Evolutionary conservation across 1,140 invertebrate species (phyloP).

Genomic region (Brachionus asplanchnoidis): DNA sequence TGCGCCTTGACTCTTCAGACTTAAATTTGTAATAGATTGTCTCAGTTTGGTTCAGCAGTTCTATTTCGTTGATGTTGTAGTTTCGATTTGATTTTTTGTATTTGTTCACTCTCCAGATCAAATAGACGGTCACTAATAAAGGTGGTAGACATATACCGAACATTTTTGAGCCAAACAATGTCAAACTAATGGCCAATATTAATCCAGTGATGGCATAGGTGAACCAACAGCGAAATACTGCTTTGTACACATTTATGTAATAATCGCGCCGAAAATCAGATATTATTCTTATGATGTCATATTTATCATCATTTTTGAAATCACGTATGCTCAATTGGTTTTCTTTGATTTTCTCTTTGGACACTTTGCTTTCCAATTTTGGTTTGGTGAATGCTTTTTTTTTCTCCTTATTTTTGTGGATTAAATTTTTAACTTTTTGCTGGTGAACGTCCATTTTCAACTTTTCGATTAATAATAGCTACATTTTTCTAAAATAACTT

Average conservation of each 20-base stretch:
- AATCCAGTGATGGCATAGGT: constrained; percentile 13
- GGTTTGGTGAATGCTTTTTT: not conserved
- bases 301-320: constrained; percentile 22
- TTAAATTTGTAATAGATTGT: constrained; percentile 23
- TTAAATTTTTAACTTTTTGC: constrained; percentile 1
- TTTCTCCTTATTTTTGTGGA: not conserved
- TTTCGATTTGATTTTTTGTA: constrained; percentile 14
- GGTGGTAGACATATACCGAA: constrained; percentile 25
- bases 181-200: constrained; percentile 27
- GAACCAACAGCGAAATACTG: constrained; percentile 18
- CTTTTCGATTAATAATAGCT: not conserved
- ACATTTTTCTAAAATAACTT: not conserved
- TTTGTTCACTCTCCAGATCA: constrained; percentile 17
- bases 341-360: not conserved
- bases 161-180: not conserved
- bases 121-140: not conserved
- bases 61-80: constrained; percentile 40
- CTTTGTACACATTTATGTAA: constrained; percentile 8
- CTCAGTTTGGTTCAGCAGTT: constrained; percentile 8
- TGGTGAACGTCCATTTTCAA: not conserved
- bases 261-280: constrained; percentile 8
- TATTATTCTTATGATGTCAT: constrained; percentile 15
- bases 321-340: constrained; percentile 9
- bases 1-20: not conserved
- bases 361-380: not conserved